Conservation (phyloP, 2,113 vertebrate species). For the Pachycephala philippinensis region DNA sequence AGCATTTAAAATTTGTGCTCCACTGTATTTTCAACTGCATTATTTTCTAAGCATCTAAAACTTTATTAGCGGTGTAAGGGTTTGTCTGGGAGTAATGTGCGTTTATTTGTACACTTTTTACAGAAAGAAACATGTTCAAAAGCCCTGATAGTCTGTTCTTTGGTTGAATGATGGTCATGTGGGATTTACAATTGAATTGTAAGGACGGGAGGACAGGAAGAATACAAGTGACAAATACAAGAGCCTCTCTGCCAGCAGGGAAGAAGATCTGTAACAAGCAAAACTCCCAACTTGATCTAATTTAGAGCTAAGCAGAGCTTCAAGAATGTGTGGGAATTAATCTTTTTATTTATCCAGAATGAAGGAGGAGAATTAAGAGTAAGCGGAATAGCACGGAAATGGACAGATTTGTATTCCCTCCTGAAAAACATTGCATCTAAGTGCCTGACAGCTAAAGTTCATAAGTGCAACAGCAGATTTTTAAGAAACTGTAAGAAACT, state of each 20-base stretch:
- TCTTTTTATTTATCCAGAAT: slow-evolving; percentile 63
- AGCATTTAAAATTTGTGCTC: neutral
- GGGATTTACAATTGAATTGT: slow-evolving; percentile 60
- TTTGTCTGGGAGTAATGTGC: neutral
- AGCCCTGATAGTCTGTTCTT: neutral
- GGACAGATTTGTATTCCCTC: slow-evolving; percentile 44
- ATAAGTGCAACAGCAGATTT: slow-evolving; percentile 37
- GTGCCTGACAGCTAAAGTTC: slow-evolving; percentile 54
- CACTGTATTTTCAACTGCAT: neutral
- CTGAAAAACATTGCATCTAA: slow-evolving; percentile 30
- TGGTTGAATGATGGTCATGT: slow-evolving; percentile 27
- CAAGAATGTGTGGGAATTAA: slow-evolving; percentile 57
- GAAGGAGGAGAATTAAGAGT: slow-evolving; percentile 61
- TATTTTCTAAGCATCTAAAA: slow-evolving; percentile 36
- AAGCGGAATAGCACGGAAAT: slow-evolving; percentile 55
- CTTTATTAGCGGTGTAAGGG: neutral
- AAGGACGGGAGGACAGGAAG: slow-evolving; percentile 8
- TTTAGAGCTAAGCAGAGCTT: slow-evolving; percentile 52
- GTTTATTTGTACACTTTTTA: slow-evolving; percentile 21
- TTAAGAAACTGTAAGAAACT: slow-evolving; percentile 16
- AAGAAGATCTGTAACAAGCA: slow-evolving; percentile 46
- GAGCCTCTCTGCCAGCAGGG: slow-evolving; percentile 33
- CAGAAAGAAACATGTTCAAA: slow-evolving; percentile 3
- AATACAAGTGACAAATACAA: slow-evolving; percentile 56
- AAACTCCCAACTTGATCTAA: slow-evolving; percentile 56